A percentile compares a stretch with the other conserved stretches of the same genome.
These are phyloP conservation scores for Bostrychus sinensis DNA, from an alignment of 2,113 vertebrate genomes.

Conservation along the genomic window DNA sequence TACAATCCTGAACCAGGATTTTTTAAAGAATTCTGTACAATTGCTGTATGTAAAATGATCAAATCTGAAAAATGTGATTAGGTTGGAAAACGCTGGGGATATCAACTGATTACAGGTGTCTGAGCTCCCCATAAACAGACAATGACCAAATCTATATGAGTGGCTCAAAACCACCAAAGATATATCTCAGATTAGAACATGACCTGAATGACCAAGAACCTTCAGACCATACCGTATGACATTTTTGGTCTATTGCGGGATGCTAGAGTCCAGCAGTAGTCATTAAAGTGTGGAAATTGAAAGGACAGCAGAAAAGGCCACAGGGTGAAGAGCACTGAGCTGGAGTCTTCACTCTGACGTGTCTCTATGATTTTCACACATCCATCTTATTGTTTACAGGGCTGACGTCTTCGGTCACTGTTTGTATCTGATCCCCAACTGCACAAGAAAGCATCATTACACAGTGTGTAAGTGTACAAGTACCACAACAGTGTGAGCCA, in stretches of 20 bases:
- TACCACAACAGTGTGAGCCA: background rate
- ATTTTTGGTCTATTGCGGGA: background rate
- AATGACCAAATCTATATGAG: background rate
- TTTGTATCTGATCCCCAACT: constrained; percentile 43
- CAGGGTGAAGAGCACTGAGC: constrained; percentile 37
- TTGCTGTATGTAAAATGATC: too few species aligned
- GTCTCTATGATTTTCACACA: constrained; percentile 23
- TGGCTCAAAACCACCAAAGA: background rate
- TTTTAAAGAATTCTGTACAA: too few species aligned
- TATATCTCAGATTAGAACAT: background rate
- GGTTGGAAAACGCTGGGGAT: too few species aligned
- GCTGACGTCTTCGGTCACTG: constrained; percentile 43
- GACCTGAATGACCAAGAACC: background rate
- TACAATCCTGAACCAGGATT: too few species aligned
- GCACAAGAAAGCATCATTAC: constrained; percentile 13
- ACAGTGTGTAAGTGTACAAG: background rate
- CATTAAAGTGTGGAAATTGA: background rate
- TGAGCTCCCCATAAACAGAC: too few species aligned
- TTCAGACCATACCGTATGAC: constrained; percentile 28
- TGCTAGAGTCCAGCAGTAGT: constrained; percentile 3
- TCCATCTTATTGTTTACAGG: constrained; percentile 37
- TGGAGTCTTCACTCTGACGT: constrained; percentile 34
- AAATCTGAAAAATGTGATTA: too few species aligned
- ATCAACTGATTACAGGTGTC: too few species aligned
- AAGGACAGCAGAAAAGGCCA: constrained; percentile 1